A percentile compares a stretch with the other conserved stretches of the same genome.
Conservation (phyloP, 2,797 vertebrate species). For the Neosilurus mollespiculum region DNA sequence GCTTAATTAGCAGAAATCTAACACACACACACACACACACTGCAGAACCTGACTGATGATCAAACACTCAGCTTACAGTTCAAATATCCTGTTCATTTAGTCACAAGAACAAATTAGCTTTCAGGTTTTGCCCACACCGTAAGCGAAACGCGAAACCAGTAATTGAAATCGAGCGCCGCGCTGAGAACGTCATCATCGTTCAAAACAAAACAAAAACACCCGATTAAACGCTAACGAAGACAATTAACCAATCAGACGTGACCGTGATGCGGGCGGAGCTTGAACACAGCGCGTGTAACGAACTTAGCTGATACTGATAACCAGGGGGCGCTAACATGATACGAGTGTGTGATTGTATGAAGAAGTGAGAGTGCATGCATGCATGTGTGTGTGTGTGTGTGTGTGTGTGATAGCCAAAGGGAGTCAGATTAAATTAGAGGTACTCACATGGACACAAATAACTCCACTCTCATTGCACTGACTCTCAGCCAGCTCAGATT, state of each 20-base stretch:
- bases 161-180: conserved; percentile 29
- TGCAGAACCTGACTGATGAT: conserved; percentile 50
- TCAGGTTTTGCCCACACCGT: conserved; percentile 27
- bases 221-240: conserved; percentile 27
- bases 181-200: conserved; percentile 1
- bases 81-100: conserved; percentile 49
- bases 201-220: conserved; percentile 1
- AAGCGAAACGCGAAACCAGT: conserved; percentile 43
- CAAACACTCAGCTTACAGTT: conserved; percentile 50
- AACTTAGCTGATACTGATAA: conserved; percentile 38
- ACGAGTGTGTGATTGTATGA: neutral
- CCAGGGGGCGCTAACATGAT: conserved; percentile 30
- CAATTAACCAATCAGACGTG: conserved; percentile 44
- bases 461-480: conserved; percentile 38
- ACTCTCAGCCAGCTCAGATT: conserved; percentile 39
- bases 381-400: conserved; percentile 7
- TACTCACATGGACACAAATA: conserved; percentile 53
- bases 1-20: conserved; percentile 50
- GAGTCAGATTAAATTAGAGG: conserved; percentile 49
- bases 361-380: too few species aligned
- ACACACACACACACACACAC: conserved; percentile 39
- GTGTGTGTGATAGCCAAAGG: conserved; percentile 24
- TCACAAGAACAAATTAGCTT: conserved; percentile 49
- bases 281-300: conserved; percentile 22
- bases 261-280: conserved; percentile 10